These are phyloP conservation scores for Coleophora deauratella DNA, from an alignment of 2,888 invertebrate species.

Conservation along the genomic window DNA sequence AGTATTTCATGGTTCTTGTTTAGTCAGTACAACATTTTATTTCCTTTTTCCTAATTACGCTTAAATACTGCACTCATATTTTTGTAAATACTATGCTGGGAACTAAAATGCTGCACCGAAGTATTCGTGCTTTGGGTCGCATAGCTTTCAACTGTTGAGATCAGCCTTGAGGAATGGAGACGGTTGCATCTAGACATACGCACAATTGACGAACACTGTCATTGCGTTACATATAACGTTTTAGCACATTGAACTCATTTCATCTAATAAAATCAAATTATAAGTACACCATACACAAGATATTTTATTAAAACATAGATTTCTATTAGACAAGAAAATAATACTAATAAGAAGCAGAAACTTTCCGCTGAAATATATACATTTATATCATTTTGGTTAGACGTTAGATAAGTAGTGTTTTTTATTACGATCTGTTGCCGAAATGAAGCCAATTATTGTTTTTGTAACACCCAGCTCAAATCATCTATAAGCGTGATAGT, in stretches of 20 bases:
- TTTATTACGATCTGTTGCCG: conserved; percentile 72
- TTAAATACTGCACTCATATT: conserved; percentile 2
- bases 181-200: conserved; percentile 61
- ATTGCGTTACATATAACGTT: conserved; percentile 73
- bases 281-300: conserved; percentile 52
- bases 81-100: not conserved
- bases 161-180: conserved; percentile 44
- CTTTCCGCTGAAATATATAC: conserved; percentile 42
- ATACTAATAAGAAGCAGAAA: conserved; percentile 53
- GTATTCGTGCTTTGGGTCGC: conserved; percentile 50
- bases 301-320: conserved; percentile 33
- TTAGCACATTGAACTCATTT: conserved; percentile 61
- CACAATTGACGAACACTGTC: conserved; percentile 62
- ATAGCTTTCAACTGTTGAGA: conserved; percentile 49
- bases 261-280: conserved; percentile 55
- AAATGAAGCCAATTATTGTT: conserved; percentile 63
- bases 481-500: conserved; percentile 36
- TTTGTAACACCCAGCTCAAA: conserved; percentile 69
- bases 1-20: conserved; percentile 43
- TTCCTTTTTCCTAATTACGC: conserved; percentile 12
- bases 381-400: conserved; percentile 27
- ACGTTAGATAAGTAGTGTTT: conserved; percentile 35
- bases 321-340: no score
- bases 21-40: conserved; percentile 49
- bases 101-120: conserved; percentile 44